Evolutionary conservation across 2,113 vertebrate species (phyloP), one percentile per base, ranked within the genome.

Genomic region (Microcebus ravelobensis): DNA sequence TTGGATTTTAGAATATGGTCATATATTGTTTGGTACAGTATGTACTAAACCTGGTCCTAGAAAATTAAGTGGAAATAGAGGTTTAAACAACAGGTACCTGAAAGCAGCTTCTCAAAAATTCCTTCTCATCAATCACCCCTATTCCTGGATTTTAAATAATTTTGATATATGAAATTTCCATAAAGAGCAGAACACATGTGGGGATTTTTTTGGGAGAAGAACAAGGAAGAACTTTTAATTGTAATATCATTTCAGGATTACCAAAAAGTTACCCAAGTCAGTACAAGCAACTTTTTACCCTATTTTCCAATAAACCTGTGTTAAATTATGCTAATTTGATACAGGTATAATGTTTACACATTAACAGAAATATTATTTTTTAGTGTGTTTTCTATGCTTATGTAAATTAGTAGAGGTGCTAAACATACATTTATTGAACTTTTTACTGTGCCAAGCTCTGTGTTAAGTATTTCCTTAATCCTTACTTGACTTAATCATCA

Each of bases 1-100:
- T 95, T 92, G 80, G 81, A 88, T 74, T 94, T 96, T 95, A 57
- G 80, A 95, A 94, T 91, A 74, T 80, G 91, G 55, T 65, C 82
- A 59, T 39, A 48, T 82, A 50, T 52, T 94, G 17, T 81, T 95
- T 85, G 85, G 61, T 91, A 81, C 65, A 95, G 57, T 87, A 63
- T 71, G 42, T 85, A 59, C 39, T 79, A 92, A 96, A 55, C 25
- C 55, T 29, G 25, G 67, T 88, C 61, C 91, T 95, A n/a, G 93
- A 86, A 97, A 96, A 89, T 94, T 79, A 95, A 87, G 36, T 91
- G 36, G 82, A 94, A 94, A 93, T 86, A 39, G 2, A 70, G 73
- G n/a, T 89, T 94, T 59, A 86, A 91, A 55, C n/a, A 8, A 6
- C 2, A 94, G 42, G 68, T 77, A 63, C 39, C 77, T 59, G 23